Base-by-base conservation (phyloP, 2,113 vertebrate species). In the Speoplatyrhinus poulsoni region DNA sequence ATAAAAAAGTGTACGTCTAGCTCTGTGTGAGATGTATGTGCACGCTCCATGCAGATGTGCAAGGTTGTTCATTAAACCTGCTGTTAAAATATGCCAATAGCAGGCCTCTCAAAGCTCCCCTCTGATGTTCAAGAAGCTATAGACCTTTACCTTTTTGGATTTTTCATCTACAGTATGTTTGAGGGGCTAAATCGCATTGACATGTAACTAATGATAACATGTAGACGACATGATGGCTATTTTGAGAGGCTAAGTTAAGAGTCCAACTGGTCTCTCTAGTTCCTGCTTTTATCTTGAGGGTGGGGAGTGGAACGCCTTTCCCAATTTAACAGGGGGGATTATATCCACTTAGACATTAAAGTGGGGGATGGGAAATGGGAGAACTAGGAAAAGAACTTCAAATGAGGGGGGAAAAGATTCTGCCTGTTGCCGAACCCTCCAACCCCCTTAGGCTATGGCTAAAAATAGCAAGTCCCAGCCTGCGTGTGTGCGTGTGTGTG, bases 401-500 rank as follows among this genome's bases (percentile, higher is more conserved):
- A 52, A 52, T 56, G n/a, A 71, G 15, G 63, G 65, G 74, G 66
- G 11, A 73, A 19, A 52, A 47, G 52, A 73, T 73, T 72, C 54
- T 60, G 75, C 56, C 72, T 71, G 85, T 84, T 83, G 76, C 79
- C 73, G 67, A 72, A 53, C 58, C 76, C 70, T 46, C 41, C 68
- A 67, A 69, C 10, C 32, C 66, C 74, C 76, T 60, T 33, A 69
- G 74, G 77, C 65, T 36, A 17, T 5, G 32, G n/a, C 70, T 84
- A 85, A 85, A 82, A 85, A 88, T 82, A 87, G 82, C 63, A 73
- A 65, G 69, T 76, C 74, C 64, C 65, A 80, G 62, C 65, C 82
- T 89, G 85, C 87, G 81, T 84, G 65, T 84, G 79, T 81, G 81
- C 75, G 72, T 60, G 56, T 36, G 50, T 54, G 79, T 67, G n/a